Conservation (phyloP, 2,888 invertebrate species). For the Metellina segmentata region DNA sequence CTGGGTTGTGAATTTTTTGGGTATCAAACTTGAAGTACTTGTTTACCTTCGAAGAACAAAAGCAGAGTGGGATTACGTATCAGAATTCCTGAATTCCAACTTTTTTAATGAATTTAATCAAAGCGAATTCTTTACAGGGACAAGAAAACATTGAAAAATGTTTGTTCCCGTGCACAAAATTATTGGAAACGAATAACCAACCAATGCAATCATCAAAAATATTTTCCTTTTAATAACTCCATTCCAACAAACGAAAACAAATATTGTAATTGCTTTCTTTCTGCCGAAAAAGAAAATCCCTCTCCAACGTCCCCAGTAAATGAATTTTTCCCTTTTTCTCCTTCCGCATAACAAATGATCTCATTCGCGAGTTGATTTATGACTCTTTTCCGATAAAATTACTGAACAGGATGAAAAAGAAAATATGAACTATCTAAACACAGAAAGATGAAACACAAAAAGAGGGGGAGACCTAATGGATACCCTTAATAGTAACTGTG, state of each 20-base stretch:
- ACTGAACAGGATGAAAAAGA: not conserved
- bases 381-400: constrained; percentile 19
- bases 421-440: constrained; percentile 4
- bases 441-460: not conserved
- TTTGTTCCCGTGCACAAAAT: not conserved
- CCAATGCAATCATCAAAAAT: not conserved
- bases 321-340: not conserved
- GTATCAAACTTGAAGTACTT: too few species aligned
- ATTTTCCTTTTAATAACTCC: not conserved
- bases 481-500: constrained; percentile 38
- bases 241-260: constrained; percentile 30
- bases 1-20: too few species aligned
- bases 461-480: constrained; percentile 13
- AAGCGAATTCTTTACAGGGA: too few species aligned
- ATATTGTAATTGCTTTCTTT: constrained; percentile 38
- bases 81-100: too few species aligned
- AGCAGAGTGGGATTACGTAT: too few species aligned
- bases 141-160: not conserved
- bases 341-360: constrained; percentile 36
- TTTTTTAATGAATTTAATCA: too few species aligned
- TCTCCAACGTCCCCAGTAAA: not conserved
- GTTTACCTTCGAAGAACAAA: too few species aligned
- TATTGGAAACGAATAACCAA: constrained; percentile 7
- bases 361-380: constrained; percentile 52
- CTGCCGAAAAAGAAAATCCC: not conserved